Evolutionary conservation across 92 coral and sea anemone species (phyloP).

Genomic region (Umimayanthus chanpuru): DNA sequence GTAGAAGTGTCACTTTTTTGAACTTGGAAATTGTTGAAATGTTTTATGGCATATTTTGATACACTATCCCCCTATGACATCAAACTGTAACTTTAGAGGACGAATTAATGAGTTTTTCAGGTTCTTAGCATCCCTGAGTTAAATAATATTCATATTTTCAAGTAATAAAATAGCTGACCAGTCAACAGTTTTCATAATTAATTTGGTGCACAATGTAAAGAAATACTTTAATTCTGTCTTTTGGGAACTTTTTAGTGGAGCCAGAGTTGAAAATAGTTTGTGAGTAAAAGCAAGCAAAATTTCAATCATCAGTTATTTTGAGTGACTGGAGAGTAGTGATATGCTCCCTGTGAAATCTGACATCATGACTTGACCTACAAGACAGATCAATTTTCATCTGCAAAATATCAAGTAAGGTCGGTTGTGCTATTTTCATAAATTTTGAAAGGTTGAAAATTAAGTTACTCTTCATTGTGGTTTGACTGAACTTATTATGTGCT

Average conservation of each 20-base stretch:
- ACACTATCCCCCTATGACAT: not conserved
- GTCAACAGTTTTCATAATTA: not conserved
- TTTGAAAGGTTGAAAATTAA: not conserved
- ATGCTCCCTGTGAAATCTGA: not conserved
- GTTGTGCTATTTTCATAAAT: not conserved
- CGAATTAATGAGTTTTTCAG: not conserved
- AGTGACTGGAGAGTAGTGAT: not conserved
- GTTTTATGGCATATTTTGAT: not conserved
- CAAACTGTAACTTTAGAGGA: not conserved
- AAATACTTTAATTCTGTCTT: not conserved
- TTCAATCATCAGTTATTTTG: slow-evolving; percentile 1
- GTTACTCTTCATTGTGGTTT: not conserved
- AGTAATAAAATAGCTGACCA: not conserved
- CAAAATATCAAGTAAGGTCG: not conserved
- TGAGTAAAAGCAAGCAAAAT: not conserved
- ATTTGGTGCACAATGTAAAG: not conserved
- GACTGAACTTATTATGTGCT: not conserved
- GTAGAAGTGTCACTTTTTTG: not conserved
- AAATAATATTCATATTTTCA: not conserved
- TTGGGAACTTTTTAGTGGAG: not conserved
- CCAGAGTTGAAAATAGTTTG: not conserved
- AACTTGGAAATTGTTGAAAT: slow-evolving; percentile 9
- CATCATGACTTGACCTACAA: not conserved
- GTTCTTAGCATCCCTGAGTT: not conserved
- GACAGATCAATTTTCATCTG: slow-evolving; percentile 14